Evolutionary conservation across 2,797 vertebrate species (phyloP), one percentile per base, ranked within the genome.

Genomic region (Notolepis coatsorum): DNA sequence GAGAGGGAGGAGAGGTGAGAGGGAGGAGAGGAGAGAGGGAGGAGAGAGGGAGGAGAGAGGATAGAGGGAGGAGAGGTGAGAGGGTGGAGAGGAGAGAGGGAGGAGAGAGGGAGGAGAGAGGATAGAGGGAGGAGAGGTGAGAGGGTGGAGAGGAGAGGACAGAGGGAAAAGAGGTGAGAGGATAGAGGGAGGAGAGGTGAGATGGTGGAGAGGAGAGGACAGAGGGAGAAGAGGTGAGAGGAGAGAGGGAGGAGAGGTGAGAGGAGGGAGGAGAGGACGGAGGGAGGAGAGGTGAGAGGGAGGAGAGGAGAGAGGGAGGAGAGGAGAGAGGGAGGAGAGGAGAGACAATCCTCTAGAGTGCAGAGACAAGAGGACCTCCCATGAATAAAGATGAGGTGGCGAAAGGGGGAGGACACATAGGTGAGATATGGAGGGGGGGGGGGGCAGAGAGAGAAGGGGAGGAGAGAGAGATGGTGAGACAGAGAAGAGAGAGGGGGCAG

Each of bases 401-500:
- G 43, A 6, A 24, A 73, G 33, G 54, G 15, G 64, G 82, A 86
- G 79, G 73, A 78, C 73, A 75, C 73, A 46, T 66, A 65, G 51
- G 63, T 60, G 71, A 81, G 66, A 68, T 65, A 84, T 68, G 55
- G 71, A 77, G 66, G 1, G 7, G 43, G 42, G 15, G 43, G 45
- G 7, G 13, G 37, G 7, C 2, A 2, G 35, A 21, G 28, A n/a
- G 30, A 12, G n/a, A 12, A 24, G 52, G 0, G 20, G 35, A 51
- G 52, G 68, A 68, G 85, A n/a, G n/a, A n/a, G n/a, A n/a, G n/a
- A n/a, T n/a, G n/a, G n/a, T n/a, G n/a, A n/a, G n/a, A n/a, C n/a
- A n/a, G n/a, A n/a, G 84, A 79, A 88, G 86, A 79, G 80, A 77
- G 70, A 90, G 85, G 81, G 89, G 80, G 66, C 68, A 73, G 78